Evolutionary conservation across 1,140 invertebrate genomes (phyloP).

Genomic region (Eciton burchellii): DNA sequence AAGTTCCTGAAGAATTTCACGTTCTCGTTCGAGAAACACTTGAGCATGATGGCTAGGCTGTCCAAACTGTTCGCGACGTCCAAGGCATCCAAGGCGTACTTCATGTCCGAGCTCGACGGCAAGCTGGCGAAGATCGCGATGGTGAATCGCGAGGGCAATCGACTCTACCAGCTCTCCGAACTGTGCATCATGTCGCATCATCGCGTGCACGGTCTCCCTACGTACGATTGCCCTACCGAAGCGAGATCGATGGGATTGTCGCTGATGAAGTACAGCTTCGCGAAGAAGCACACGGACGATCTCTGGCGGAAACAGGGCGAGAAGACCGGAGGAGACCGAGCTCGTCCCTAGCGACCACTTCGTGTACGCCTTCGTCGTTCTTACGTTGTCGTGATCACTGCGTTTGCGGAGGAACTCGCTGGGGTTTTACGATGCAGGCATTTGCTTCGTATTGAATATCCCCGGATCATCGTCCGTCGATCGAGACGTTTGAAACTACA

Average conservation of each 20-base stretch:
- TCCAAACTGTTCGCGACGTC: no score
- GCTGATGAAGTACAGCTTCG: neutral
- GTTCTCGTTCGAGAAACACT: neutral
- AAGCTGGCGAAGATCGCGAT: neutral
- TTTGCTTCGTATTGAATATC: neutral
- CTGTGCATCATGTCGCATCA: conserved; percentile 21
- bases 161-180: conserved; percentile 16
- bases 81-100: conserved; percentile 1
- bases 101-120: neutral
- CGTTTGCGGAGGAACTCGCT: neutral
- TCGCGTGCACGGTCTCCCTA: conserved; percentile 9
- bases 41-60: neutral
- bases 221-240: neutral
- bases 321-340: neutral
- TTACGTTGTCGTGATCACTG: neutral
- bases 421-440: neutral
- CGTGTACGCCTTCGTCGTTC: neutral
- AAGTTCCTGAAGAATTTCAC: conserved; percentile 18
- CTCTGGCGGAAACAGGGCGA: neutral
- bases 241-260: neutral
- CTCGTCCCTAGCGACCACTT: neutral
- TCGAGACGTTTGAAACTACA: neutral
- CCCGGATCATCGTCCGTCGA: neutral
- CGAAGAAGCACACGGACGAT: neutral
- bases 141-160: neutral